Base-by-base conservation (phyloP, 2,113 vertebrate genomes). In the Corythornis vintsioides region DNA sequence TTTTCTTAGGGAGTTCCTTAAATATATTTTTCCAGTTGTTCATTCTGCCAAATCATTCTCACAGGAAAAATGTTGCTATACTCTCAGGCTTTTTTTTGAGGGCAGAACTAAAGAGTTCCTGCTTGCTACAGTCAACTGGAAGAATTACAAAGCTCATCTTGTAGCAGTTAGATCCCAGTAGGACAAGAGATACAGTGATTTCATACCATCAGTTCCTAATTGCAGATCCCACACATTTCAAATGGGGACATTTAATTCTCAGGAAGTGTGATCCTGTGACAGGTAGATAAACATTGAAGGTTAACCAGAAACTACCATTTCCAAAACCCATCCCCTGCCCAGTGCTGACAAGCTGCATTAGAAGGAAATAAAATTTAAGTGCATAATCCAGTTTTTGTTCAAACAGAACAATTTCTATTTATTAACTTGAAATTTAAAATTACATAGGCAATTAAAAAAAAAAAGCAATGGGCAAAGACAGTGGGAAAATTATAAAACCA, bases 1-100 rank as follows among this genome's bases (percentile, higher is more conserved):
- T 40, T 95, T 90, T 89, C 78, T 72, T 69, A 57, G 76, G 48
- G 91, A 67, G 9, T 35, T 82, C 26, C 26, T 90, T 84, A 77
- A 57, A 84, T 48, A 29, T 11, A 53, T 78, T 78, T 86, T 88
- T 81, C 53, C n/a, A 74, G 35, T 85, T 11, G 1, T 48, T n/a
- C 35, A 72, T 17, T 9, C 15, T 73, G 65, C 45, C 12, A 72
- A 82, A 53, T 52, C 26, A 25, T 78, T 86, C 22, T 56, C 11
- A 19, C 19, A 48, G 19, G 17, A 89, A 89, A 89, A 72, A n/a
- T 18, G 1, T 24, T 77, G 7, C 35, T 59, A n/a, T 16, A 26
- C 15, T 71, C 78, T 11, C 47, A 56, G 31, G 22, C 22, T 74
- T 83, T 22, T 22, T 50, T 50, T 73, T 78, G 56, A 71, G 19